Evolutionary conservation across 2,113 vertebrate genomes (phyloP), one percentile per base, ranked within the genome.

Genomic region (Cyprinodon brontotheroides): DNA sequence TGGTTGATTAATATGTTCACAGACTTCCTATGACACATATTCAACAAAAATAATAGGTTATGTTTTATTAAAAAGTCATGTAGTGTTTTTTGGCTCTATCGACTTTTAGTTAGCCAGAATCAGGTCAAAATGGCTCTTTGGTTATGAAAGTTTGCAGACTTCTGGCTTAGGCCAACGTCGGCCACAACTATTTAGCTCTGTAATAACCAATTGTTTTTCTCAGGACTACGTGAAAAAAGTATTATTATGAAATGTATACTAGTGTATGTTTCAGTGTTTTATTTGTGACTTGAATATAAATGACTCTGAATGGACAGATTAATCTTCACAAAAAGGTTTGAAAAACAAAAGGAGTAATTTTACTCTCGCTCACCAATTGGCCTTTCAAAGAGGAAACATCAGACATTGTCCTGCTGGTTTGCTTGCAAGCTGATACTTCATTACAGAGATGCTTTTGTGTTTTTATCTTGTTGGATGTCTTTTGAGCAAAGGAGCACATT

Each of bases 401-500:
- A 78, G 81, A 84, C 75, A 74, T 77, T 83, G 78, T 65, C 62
- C 79, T 50, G 77, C 68, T 77, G 76, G 66, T 91, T 86, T 89
- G 85, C 84, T 85, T 76, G 82, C 74, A 0, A 65, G 66, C 67
- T 75, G 86, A 86, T 90, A 89, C 89, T 85, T 92, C 88, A 91
- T 86, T 77, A 82, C 82, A 78, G 77, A 65, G 79, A 88, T 45
- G 78, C 78, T 74, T 91, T 91, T 92, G 91, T 91, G 78, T 85
- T 91, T 92, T 89, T 92, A 93, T 94, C 91, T 91, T 85, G 87
- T 89, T 90, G 87, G 78, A 78, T 62, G 86, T 83, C 88, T 90
- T 92, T 89, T 85, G 88, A 93, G 92, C 87, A 92, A 89, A 91
- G 90, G 80, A 93, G 91, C 90, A 78, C 91, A 93, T 94, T 92